Base-by-base conservation (phyloP, 2,888 invertebrate genomes). In the Polymixis flavicincta region DNA sequence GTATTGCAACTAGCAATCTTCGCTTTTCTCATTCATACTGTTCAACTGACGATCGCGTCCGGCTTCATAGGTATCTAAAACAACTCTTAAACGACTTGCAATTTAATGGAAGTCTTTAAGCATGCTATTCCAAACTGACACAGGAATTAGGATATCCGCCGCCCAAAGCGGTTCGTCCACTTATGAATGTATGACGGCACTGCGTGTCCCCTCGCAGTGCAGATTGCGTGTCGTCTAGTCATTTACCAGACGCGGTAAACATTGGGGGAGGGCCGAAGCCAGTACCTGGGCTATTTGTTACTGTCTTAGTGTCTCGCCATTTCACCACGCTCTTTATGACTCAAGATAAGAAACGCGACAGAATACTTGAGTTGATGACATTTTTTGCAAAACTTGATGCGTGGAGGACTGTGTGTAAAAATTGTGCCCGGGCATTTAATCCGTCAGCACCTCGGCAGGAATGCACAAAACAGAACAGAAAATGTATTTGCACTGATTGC, bases 61-160 rank as follows among this genome's bases (percentile, higher is more conserved):
- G 54, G 9, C 14, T 50, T 42, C 19, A 42, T n/a, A 66, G 17
- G 5, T 61, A 65, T 80, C 52, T 54, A 32, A 19, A 32, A 25
- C 45, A 75, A 32, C 37, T 69, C 55, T 64, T 42, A 66, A 71
- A 68, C 28, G 11, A 37, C 45, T 64, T 55, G 59, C 82, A 61
- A 74, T 73, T 55, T 64, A 69, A 73, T 74, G 50, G 66, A 65
- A 63, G 71, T 73, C 60, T 76, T 84, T 82, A 74, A 76, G 80
- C 82, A 74, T 84, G 80, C 87, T 78, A 70, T 81, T 76, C 72
- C 63, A 80, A 84, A 71, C 64, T 80, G 85, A 68, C 82, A 84
- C 84, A 86, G 87, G 89, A 89, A 89, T 89, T 90, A 90, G 93
- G 93, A 94, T 92, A 90, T 94, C 93, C 94, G 93, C 87, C 88